These are phyloP conservation scores for Tiliqua scincoides DNA, from an alignment of 2,113 vertebrate genomes.

Conservation along the genomic window DNA sequence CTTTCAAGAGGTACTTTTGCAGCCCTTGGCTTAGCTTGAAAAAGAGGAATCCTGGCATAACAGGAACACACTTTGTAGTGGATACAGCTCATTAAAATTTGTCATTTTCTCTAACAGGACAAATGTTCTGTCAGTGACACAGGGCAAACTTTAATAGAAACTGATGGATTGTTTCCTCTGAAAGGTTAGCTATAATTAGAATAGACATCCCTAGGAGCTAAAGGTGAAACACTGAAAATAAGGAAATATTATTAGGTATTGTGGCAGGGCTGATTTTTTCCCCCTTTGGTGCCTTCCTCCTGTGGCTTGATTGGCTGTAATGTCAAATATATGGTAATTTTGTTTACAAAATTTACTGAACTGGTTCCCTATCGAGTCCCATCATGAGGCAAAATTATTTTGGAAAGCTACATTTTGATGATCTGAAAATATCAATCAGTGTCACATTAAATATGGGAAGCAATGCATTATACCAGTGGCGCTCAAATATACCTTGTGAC, in stretches of 20 bases:
- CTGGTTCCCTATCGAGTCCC: background rate
- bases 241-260: background rate
- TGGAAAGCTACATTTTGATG: background rate
- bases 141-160: background rate
- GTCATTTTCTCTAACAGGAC: background rate
- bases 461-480: background rate
- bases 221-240: background rate
- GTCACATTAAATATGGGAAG: background rate
- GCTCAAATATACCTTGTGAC: no score
- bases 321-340: fast-evolving
- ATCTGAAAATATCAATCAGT: background rate
- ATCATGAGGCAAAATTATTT: background rate
- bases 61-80: background rate
- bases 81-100: background rate
- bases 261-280: background rate
- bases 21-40: background rate
- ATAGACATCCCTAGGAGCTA: background rate
- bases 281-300: background rate
- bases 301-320: background rate
- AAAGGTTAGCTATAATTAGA: background rate
- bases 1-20: background rate
- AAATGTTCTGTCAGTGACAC: background rate
- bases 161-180: background rate
- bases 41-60: background rate
- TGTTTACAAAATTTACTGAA: background rate